Conservation (phyloP, 2,113 vertebrate species). For the Pungitius pungitius region DNA sequence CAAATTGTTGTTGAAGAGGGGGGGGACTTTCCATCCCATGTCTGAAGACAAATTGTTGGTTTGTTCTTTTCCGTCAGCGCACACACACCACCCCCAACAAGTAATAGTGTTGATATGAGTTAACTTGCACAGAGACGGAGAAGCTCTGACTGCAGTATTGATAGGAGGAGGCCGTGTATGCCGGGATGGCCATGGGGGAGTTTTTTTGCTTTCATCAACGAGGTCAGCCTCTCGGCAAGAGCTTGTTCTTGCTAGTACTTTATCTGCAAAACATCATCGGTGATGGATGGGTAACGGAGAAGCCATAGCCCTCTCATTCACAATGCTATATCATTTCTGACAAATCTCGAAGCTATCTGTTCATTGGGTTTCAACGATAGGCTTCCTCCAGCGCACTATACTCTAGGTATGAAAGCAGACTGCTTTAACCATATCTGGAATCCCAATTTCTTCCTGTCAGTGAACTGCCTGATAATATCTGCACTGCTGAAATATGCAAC, state of each 20-base stretch:
- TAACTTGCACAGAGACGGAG: constrained; percentile 58
- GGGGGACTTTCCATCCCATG: constrained; percentile 27
- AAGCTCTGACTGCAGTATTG: constrained; percentile 53
- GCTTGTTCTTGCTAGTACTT: constrained; percentile 66
- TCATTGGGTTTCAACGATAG: constrained; percentile 75
- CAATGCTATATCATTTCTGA: constrained; percentile 62
- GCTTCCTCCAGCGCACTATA: constrained; percentile 54
- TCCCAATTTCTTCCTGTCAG: constrained; percentile 54
- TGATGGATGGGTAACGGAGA: constrained; percentile 57
- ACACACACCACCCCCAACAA: constrained; percentile 50
- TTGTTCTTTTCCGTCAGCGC: constrained; percentile 57
- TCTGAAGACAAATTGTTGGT: constrained; percentile 68
- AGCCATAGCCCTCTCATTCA: constrained; percentile 58
- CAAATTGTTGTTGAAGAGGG: constrained; percentile 21
- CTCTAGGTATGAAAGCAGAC: constrained; percentile 67
- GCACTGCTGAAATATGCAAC: background rate
- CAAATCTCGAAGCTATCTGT: constrained; percentile 74
- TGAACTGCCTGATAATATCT: constrained; percentile 25
- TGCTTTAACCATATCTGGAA: constrained; percentile 72
- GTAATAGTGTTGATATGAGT: constrained; percentile 65
- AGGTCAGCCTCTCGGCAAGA: constrained; percentile 69
- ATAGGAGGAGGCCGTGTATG: constrained; percentile 44
- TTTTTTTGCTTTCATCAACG: constrained; percentile 65
- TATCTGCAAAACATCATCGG: constrained; percentile 65
- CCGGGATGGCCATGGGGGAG: constrained; percentile 57